These are phyloP conservation scores for Aix galericulata DNA, from an alignment of 2,113 vertebrate genomes.

Conservation along the genomic window DNA sequence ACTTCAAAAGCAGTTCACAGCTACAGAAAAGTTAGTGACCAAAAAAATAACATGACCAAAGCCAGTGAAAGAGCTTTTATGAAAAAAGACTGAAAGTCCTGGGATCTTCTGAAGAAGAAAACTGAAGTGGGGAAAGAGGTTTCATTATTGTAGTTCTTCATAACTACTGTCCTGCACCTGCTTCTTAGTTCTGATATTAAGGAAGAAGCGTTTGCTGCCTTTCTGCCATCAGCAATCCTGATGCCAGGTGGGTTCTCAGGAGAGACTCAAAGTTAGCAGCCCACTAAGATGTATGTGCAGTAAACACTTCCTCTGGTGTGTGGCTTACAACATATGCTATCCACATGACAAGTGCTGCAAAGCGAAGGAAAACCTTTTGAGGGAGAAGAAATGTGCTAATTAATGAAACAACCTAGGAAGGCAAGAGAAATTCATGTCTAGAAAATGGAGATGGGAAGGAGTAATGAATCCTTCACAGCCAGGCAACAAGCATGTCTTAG, in stretches of 20 bases:
- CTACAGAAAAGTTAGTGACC: neutral
- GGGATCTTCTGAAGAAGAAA: neutral
- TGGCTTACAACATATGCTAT: neutral
- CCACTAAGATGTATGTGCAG: neutral
- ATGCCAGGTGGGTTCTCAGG: neutral
- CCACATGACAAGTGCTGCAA: neutral
- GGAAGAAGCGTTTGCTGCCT: neutral
- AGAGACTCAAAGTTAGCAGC: neutral
- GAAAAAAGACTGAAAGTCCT: neutral
- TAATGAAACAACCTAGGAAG: neutral
- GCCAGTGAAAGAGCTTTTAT: neutral
- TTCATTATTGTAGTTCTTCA: neutral
- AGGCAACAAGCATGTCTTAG: fast-evolving
- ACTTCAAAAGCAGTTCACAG: neutral
- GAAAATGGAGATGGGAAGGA: neutral
- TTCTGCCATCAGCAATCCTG: fast-evolving
- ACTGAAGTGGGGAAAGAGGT: neutral
- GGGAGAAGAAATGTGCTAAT: neutral
- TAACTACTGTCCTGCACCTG: fast-evolving
- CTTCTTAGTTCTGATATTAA: neutral
- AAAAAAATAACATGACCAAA: neutral
- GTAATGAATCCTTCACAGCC: neutral
- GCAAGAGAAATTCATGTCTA: neutral
- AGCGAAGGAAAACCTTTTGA: neutral
- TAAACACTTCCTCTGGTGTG: neutral